These are phyloP conservation scores for Acrocephalus kingi DNA, from an alignment of 2,113 vertebrate genomes.

Conservation along the genomic window DNA sequence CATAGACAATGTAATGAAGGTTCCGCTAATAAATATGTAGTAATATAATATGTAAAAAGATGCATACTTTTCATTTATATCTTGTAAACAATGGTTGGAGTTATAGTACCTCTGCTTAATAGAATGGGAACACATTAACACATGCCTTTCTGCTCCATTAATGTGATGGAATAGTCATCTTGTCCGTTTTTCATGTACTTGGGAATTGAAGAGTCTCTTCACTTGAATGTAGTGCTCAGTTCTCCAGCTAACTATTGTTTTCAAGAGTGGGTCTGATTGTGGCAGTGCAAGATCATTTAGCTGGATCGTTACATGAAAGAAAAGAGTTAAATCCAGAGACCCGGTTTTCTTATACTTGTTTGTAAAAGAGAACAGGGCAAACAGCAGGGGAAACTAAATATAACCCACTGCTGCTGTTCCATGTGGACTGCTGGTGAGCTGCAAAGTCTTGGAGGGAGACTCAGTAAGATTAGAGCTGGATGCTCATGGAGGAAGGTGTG, in stretches of 20 bases:
- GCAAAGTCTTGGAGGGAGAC: background rate
- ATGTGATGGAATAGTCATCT: background rate
- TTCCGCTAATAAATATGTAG: background rate
- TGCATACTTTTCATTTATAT: background rate
- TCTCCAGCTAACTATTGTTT: background rate
- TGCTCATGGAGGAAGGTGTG: background rate
- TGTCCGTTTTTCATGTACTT: background rate
- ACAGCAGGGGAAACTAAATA: constrained; percentile 52
- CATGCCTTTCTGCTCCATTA: background rate
- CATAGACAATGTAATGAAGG: background rate
- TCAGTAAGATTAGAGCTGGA: background rate
- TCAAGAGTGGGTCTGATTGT: background rate
- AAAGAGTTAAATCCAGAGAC: constrained; percentile 11
- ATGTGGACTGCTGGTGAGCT: background rate
- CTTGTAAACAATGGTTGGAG: background rate
- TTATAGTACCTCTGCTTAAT: background rate
- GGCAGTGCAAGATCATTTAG: background rate
- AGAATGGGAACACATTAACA: background rate
- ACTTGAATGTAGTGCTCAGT: background rate
- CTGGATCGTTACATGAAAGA: background rate
- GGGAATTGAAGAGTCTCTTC: background rate
- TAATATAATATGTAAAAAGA: background rate
- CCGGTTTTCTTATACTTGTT: background rate
- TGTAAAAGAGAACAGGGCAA: constrained; percentile 24
- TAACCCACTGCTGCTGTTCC: background rate